Base-by-base conservation (phyloP, 2,888 invertebrate genomes). In the Nowickia ferox region DNA sequence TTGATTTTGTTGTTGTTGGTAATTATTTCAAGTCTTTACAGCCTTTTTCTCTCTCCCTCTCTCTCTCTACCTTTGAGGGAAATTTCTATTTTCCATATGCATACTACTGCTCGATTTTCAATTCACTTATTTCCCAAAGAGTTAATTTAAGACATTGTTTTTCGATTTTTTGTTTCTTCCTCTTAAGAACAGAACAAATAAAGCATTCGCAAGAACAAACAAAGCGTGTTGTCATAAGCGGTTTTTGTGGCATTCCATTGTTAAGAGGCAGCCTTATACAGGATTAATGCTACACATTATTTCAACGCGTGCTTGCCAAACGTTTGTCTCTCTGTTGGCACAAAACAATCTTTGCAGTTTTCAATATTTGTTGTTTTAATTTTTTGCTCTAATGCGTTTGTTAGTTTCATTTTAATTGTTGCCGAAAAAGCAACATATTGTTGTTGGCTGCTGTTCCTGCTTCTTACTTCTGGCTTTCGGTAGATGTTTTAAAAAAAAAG, bases 121-220 rank as follows among this genome's bases (percentile, higher is more conserved):
- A 87, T 88, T 88, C 87, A 88, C 76, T 88, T 87, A 84, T 75
- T 84, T 87, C 87, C 84, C 82, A 88, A 88, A 88, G 88, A 90
- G 90, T 90, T 90, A 88, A 90, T 90, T 90, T 88, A 89, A 91
- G 89, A 89, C 90, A 90, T 89, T 88, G 78, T 88, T 82, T 74
- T 74, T 77, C 40, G 59, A 22, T 48, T 61, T 71, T 69, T 57
- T 59, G 38, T 59, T 22, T 59, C 11, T 59, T 30, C 9, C 19
- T 46, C 22, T 46, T 40, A 40, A 69, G 44, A 44, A n/a, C 44
- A 55, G 1, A 53, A 44, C 15, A 69, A 77, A 77, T 68, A 68
- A 48, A 57, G 22, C 57, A 71, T 57, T 44, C 48, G 38, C 9
- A 22, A n/a, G 42, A 48, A 42, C 53, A 78, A 57, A 68, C 82